Evolutionary conservation across 2,797 vertebrate genomes (phyloP).

Genomic region (Platyrinchus mystaceus): DNA sequence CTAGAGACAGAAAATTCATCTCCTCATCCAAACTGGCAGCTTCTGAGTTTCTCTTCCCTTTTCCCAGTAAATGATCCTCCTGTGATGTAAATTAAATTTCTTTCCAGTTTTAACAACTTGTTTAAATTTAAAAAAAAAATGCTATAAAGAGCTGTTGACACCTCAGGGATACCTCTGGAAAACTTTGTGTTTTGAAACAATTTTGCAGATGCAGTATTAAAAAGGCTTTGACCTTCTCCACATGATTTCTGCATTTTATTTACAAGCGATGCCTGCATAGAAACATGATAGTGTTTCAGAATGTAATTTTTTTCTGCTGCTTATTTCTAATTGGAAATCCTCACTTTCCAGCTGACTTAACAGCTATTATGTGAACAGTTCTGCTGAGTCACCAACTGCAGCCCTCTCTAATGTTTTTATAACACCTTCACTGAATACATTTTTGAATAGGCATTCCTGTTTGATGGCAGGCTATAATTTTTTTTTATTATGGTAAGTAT

Average conservation of each 20-base stretch:
- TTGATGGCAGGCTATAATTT: not conserved
- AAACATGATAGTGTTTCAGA: not conserved
- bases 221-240: not conserved
- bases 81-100: not conserved
- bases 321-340: not conserved
- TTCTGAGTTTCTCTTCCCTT: not conserved
- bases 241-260: conserved; percentile 14
- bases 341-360: not conserved
- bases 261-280: not conserved
- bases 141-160: conserved; percentile 33
- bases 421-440: not conserved
- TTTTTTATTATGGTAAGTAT: not conserved
- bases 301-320: not conserved
- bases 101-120: conserved; percentile 28
- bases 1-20: not conserved
- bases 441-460: not conserved
- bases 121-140: not conserved
- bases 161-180: conserved; percentile 37
- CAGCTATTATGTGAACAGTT: not conserved
- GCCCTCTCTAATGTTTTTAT: not conserved
- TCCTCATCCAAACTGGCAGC: not conserved
- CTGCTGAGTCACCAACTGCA: not conserved
- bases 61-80: not conserved
- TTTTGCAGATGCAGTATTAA: conserved; percentile 38
- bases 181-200: not conserved